phyloP scores from a whole-genome alignment of 2,888 invertebrate genomes.

The Caprella mutica region DNA sequence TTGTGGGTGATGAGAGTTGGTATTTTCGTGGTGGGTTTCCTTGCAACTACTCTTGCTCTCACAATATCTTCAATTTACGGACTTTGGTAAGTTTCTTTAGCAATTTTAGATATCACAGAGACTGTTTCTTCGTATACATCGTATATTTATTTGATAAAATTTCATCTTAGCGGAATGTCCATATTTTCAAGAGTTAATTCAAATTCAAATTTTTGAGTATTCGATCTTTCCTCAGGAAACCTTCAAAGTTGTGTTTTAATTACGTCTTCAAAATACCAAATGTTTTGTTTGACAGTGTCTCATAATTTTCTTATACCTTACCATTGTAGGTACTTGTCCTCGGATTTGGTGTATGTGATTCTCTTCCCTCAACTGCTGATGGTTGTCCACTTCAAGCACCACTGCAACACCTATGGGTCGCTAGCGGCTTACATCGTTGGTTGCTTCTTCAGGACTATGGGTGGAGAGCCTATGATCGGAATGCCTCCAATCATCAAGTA shows the following conservation, averaged over 20 bases:
- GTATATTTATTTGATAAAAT: too few relatives aligned
- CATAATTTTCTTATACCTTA: not conserved
- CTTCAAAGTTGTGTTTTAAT: too few relatives aligned
- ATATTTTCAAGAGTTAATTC: too few relatives aligned
- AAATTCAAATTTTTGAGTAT: too few relatives aligned
- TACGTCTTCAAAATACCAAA: too few relatives aligned
- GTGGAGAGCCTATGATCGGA: slow-evolving; percentile 74
- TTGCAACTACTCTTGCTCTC: slow-evolving; percentile 90
- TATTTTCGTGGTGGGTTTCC: slow-evolving; percentile 79
- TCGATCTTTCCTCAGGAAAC: too few relatives aligned
- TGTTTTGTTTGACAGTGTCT: too few relatives aligned
- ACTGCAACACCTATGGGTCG: slow-evolving; percentile 96
- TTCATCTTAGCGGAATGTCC: too few relatives aligned
- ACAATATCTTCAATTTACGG: slow-evolving; percentile 96
- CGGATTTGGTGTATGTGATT: slow-evolving; percentile 96
- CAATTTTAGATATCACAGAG: too few relatives aligned
- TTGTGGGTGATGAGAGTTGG: slow-evolving; percentile 67
- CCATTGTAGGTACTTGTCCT: slow-evolving; percentile 76
- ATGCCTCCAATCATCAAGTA: slow-evolving; percentile 72
- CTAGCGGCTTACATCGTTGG: slow-evolving; percentile 72
- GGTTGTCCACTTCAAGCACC: slow-evolving; percentile 88
- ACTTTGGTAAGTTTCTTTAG: slow-evolving; percentile 77
- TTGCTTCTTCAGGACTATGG: slow-evolving; percentile 53
- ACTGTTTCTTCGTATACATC: too few relatives aligned
- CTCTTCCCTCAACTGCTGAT: slow-evolving; percentile 94